These are phyloP conservation scores for Ceraclea dissimilis DNA, from an alignment of 2,888 invertebrate genomes.

Conservation along the genomic window DNA sequence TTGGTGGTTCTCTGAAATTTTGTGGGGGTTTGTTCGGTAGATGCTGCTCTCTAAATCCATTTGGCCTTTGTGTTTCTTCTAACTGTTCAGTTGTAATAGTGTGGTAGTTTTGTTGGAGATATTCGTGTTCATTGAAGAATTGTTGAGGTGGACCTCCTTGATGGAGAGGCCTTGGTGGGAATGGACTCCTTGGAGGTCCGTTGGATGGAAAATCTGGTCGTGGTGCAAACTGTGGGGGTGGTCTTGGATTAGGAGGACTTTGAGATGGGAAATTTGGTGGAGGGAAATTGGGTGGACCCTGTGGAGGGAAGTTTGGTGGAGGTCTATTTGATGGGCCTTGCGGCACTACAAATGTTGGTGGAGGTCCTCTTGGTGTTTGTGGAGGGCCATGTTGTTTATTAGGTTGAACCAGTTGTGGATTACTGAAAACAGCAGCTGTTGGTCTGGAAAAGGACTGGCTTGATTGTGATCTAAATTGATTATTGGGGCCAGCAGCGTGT, in stretches of 20 bases:
- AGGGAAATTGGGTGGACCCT: slow-evolving; percentile 3
- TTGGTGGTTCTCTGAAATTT: slow-evolving; percentile 30
- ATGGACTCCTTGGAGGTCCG: slow-evolving; percentile 33
- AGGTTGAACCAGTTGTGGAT: slow-evolving; percentile 15
- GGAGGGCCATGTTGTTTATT: slow-evolving; percentile 29
- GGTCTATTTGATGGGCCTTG: background rate
- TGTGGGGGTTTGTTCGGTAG: slow-evolving; percentile 37
- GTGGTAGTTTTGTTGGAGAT: slow-evolving; percentile 48
- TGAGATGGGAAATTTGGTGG: background rate
- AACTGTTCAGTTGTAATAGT: slow-evolving; percentile 46
- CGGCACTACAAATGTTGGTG: slow-evolving; percentile 28
- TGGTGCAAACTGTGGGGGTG: slow-evolving; percentile 19
- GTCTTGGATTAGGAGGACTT: slow-evolving; percentile 9
- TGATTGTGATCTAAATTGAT: slow-evolving; percentile 38
- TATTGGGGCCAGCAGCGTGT: slow-evolving; percentile 38
- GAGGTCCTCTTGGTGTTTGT: slow-evolving; percentile 26
- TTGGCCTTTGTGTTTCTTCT: slow-evolving; percentile 37
- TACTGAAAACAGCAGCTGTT: slow-evolving; percentile 20
- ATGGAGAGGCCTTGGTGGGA: slow-evolving; percentile 47
- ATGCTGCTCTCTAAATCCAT: slow-evolving; percentile 37
- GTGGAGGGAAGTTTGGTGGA: slow-evolving; percentile 25
- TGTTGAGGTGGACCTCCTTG: slow-evolving; percentile 36
- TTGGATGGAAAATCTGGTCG: slow-evolving; percentile 11
- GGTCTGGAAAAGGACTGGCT: slow-evolving; percentile 20
- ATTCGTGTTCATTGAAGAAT: slow-evolving; percentile 44